Evolutionary conservation across 2,888 invertebrate species (phyloP).

Genomic region (Drosophila diplacantha): DNA sequence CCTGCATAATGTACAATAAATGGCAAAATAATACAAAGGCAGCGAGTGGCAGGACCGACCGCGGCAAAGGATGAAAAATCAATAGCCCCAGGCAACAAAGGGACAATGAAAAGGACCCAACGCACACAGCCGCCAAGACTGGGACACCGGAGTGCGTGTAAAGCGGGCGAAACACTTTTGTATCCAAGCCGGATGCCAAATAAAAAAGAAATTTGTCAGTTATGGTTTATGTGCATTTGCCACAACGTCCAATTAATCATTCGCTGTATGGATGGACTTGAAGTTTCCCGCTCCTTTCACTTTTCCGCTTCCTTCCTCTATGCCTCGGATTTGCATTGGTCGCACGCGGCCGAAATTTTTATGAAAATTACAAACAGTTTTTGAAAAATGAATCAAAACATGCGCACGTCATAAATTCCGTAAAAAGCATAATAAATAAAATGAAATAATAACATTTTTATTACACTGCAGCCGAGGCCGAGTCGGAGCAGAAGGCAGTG

Average conservation of each 20-base stretch:
- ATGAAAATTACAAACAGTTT: constrained; percentile 60
- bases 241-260: constrained; percentile 58
- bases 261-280: constrained; percentile 18
- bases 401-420: constrained; percentile 72
- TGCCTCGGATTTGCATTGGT: constrained; percentile 40
- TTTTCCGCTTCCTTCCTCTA: neutral
- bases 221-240: constrained; percentile 57
- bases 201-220: constrained; percentile 75
- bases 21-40: constrained; percentile 71
- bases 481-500: constrained; percentile 1
- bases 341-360: constrained; percentile 44
- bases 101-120: constrained; percentile 36
- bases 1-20: constrained; percentile 74
- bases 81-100: constrained; percentile 60
- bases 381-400: constrained; percentile 69
- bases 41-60: neutral
- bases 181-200: constrained; percentile 66
- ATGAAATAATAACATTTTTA: constrained; percentile 74
- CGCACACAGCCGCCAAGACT: constrained; percentile 20
- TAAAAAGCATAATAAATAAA: constrained; percentile 74
- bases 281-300: constrained; percentile 3
- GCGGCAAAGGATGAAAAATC: constrained; percentile 54
- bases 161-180: constrained; percentile 49
- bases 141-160: constrained; percentile 25
- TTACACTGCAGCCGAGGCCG: constrained; percentile 53